Conservation (phyloP, 2,113 vertebrate species). For the Dromas ardeola region DNA sequence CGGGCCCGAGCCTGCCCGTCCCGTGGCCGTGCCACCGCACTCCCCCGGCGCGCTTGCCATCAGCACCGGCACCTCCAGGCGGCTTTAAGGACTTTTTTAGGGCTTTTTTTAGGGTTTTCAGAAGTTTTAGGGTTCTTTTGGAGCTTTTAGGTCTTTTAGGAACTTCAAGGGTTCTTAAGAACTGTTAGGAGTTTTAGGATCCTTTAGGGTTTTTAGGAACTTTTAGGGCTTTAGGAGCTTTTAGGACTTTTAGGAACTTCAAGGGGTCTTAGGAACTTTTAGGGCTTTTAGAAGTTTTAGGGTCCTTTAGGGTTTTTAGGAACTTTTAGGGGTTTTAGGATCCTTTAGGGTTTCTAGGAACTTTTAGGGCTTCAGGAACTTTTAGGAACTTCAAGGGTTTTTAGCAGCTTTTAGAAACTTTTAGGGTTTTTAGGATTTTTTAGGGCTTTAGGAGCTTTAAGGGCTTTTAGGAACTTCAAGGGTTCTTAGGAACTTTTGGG, state of each 20-base stretch:
- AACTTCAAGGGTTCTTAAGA: neutral
- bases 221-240: neutral
- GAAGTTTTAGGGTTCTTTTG: too few relatives aligned
- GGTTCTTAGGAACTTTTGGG: neutral
- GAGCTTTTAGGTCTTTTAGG: neutral
- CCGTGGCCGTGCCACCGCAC: accelerated
- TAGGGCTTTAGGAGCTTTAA: neutral
- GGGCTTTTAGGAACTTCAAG: neutral
- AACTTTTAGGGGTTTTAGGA: neutral
- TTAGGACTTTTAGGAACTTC: neutral
- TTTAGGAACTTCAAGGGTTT: neutral
- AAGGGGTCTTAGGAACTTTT: neutral
- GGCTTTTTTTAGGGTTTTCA: neutral
- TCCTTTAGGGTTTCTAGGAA: neutral
- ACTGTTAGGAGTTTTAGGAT: neutral
- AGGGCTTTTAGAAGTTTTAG: neutral
- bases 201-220: neutral
- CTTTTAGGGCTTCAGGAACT: neutral
- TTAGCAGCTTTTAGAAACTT: neutral
- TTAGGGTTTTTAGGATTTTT: neutral
- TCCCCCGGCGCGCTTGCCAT: accelerated
- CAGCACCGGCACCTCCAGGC: neutral
- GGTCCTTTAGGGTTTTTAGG: neutral
- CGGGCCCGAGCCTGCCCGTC: neutral
- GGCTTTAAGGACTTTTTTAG: neutral